These are phyloP conservation scores for Pterocles burchelli DNA, from an alignment of 2,113 vertebrate species.

Conservation along the genomic window DNA sequence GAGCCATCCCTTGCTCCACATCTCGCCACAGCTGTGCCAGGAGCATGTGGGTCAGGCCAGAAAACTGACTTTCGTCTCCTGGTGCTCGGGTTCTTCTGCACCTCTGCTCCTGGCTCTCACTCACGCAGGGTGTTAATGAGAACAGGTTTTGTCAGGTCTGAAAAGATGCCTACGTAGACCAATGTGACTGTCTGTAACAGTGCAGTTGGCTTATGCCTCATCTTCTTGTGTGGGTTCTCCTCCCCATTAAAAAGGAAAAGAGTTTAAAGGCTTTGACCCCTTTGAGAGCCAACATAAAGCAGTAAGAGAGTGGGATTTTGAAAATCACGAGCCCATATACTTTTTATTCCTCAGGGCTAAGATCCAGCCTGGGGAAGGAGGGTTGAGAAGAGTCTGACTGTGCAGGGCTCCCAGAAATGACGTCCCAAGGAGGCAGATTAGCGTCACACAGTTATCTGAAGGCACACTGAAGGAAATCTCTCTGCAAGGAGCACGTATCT, in stretches of 20 bases:
- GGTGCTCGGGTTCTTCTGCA: not conserved
- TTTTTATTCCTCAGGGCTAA: not conserved
- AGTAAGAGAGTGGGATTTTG: not conserved
- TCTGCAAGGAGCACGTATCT: not conserved
- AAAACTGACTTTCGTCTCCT: not conserved
- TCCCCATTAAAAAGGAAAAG: not conserved
- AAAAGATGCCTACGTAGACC: fast-evolving
- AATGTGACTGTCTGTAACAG: not conserved
- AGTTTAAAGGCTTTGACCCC: not conserved
- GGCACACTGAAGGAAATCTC: not conserved
- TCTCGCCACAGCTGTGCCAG: not conserved
- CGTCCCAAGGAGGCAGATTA: not conserved
- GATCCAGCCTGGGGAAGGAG: not conserved
- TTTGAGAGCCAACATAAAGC: not conserved
- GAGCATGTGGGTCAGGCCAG: not conserved
- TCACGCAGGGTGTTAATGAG: not conserved
- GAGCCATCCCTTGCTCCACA: fast-evolving
- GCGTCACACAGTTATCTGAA: not conserved
- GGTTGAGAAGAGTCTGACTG: not conserved
- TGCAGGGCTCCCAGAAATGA: not conserved
- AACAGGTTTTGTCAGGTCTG: not conserved
- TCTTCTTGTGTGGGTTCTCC: not conserved
- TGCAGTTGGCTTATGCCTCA: not conserved
- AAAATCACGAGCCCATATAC: not conserved
- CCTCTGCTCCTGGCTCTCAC: not conserved